Conservation (phyloP, 2,888 invertebrate genomes). For the Hyles lineata region DNA sequence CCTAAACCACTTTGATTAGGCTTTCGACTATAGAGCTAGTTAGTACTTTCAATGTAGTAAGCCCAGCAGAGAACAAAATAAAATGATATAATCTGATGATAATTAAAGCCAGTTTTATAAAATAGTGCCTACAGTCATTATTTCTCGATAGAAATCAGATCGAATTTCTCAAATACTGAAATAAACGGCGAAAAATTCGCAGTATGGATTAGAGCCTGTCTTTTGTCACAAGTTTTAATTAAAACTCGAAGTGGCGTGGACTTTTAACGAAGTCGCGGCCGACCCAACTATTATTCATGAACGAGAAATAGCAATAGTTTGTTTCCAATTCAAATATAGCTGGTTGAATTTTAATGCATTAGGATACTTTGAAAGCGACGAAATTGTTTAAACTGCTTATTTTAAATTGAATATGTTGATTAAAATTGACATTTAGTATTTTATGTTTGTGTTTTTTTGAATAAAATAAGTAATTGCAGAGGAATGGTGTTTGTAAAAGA, state of each 20-base stretch:
- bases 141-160: background rate
- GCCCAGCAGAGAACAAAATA: no score
- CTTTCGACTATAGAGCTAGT: no score
- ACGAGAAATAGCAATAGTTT: conserved; percentile 41
- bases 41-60: no score
- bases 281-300: conserved; percentile 40
- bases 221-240: conserved; percentile 57
- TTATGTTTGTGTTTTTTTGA: no score
- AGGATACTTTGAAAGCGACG: background rate
- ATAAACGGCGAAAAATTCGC: conserved; percentile 36
- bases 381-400: background rate
- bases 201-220: conserved; percentile 41
- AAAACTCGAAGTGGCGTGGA: conserved; percentile 46
- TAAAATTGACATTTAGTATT: no score
- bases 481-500: no score
- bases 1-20: no score
- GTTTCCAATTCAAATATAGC: conserved; percentile 33
- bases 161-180: conserved; percentile 2
- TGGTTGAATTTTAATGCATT: conserved; percentile 14
- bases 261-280: conserved; percentile 47
- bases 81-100: no score
- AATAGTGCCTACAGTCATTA: no score
- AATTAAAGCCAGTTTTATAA: no score
- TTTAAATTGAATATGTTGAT: no score
- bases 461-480: no score